Base-by-base conservation (phyloP, 2,888 invertebrate genomes). In the Tenthredo livida region DNA sequence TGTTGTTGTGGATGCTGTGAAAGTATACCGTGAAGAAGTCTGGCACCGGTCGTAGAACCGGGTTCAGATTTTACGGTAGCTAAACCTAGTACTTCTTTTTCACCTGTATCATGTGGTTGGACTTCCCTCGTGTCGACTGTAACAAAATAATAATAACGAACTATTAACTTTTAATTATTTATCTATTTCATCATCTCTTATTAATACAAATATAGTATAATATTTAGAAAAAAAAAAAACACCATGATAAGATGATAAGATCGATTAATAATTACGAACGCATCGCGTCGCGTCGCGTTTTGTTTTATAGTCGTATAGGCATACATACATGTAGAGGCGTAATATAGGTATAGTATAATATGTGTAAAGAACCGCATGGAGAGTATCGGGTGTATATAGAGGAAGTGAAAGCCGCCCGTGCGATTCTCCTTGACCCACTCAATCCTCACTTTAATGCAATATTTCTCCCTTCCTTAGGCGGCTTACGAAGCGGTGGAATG, bases 111-210 rank as follows among this genome's bases (percentile, higher is more conserved):
- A 33, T 91, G 91, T 47, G 90, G 91, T 87, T 95, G 94, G 65
- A 95, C 94, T 90, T 96, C 94, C 88, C 95, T 95, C 70, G 96
- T 96, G 88, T 96, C 96, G 93, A 95, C 95, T 95, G 94, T 12
- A 94, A 94, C 88, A 89, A 89, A 88, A 90, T 1, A 54, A 54
- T 47, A 47, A 47, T 47, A 47, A 12, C 12, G 3, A 47, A 47
- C 12, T n/a, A 1, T 58, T n/a, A 58, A 58, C 2, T 58, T 58
- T 65, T 65, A 29, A 29, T 15, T 65, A 29, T 65, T 65, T 2
- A 12, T 43, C 2, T 43, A n/a, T n/a, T n/a, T n/a, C n/a, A n/a
- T n/a, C n/a, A n/a, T n/a, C n/a, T n/a, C n/a, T n/a, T n/a, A n/a
- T n/a, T n/a, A n/a, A n/a, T n/a, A n/a, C n/a, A n/a, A n/a, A n/a